phyloP scores from a whole-genome alignment of 2,113 vertebrate species.

The Clarias macrocephalus region DNA sequence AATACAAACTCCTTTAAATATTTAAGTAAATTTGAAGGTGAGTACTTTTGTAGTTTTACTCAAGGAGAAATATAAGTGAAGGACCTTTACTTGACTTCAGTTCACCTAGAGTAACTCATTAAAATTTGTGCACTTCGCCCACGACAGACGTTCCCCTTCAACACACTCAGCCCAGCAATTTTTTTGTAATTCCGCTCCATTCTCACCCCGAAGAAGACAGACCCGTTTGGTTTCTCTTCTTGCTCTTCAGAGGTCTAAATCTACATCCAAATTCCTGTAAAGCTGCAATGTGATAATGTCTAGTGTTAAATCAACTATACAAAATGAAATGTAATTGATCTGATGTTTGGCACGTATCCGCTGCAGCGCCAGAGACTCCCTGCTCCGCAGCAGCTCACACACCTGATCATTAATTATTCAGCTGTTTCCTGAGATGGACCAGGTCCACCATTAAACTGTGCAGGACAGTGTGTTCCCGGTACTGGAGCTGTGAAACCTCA shows the following conservation, averaged over 20 bases:
- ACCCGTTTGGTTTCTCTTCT: background rate
- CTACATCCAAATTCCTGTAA: background rate
- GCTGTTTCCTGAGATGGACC: background rate
- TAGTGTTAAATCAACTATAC: background rate
- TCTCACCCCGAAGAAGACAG: background rate
- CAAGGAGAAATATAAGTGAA: no score
- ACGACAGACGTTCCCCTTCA: background rate
- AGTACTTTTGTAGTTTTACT: no score
- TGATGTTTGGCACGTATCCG: background rate
- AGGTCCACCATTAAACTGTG: background rate
- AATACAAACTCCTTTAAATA: no score
- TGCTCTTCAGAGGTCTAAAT: background rate
- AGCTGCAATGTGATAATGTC: background rate
- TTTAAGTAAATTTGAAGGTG: no score
- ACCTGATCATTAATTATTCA: background rate
- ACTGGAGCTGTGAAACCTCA: background rate
- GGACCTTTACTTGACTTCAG: no score
- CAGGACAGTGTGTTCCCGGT: background rate
- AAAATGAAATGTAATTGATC: background rate
- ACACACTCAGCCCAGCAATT: background rate
- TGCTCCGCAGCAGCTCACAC: background rate
- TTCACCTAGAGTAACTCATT: no score
- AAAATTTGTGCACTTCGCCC: no score
- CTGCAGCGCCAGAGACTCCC: background rate
- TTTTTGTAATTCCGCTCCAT: background rate